Base-by-base conservation (phyloP, 2,113 vertebrate species). In the Cyprinodon brontotheroides region DNA sequence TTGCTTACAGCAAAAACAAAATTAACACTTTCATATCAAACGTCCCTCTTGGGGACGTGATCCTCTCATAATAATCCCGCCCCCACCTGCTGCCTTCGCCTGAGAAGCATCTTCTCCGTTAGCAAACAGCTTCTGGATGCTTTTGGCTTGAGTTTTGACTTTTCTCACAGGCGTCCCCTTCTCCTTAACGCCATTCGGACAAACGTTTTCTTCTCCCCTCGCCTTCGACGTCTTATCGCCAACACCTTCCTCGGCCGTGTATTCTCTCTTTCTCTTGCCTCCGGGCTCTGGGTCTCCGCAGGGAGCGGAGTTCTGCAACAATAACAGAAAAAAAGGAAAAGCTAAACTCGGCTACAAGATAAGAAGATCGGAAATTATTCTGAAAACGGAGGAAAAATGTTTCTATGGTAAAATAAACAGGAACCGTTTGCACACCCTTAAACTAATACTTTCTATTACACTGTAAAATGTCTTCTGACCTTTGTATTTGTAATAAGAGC, bases 221-320 rank as follows among this genome's bases (percentile, higher is more conserved):
- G n/a, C n/a, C n/a, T n/a, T n/a, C 0, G 20, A 13, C 67, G 10
- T 13, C 69, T 68, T 68, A 66, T 70, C 68, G 78, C 80, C 71
- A 10, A 22, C 3, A 2, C 74, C 73, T 39, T 61, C 80, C 60
- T n/a, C 66, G 0, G 43, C 29, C 1, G 6, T 8, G 1, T 4
- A 70, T 20, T 61, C 81, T 53, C 94, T 80, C 81, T 94, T 95
- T 83, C 91, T 91, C 78, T 94, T 94, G 36, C 89, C 73, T 2
- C 76, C 79, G 36, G 75, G 72, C 59, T 89, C 86, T 17, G 67
- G 80, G 37, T 83, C 70, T 11, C 70, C 37, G 0, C 73, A 75
- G 0, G 75, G 86, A 22, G 76, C 82, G 3, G 14, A n/a, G 67
- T 87, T 78, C 93, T 94, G 74, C 5, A 11, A 40, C 13, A 39